These are phyloP conservation scores for Decapterus maruadsi DNA, from an alignment of 2,797 vertebrate species.

Conservation along the genomic window DNA sequence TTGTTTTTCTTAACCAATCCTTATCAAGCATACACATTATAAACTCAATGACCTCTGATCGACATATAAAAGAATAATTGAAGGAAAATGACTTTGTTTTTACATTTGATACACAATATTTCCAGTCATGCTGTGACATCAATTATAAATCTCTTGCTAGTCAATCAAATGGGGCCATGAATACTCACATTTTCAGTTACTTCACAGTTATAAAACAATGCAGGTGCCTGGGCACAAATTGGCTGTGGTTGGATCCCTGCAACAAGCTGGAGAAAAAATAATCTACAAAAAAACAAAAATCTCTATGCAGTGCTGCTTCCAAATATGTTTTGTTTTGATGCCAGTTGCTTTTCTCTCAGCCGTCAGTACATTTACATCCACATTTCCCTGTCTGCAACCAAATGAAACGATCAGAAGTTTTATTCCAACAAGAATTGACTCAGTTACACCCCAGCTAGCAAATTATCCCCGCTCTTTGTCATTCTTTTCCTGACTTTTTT, in stretches of 20 bases:
- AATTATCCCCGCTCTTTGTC: conserved; percentile 24
- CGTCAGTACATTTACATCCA: conserved; percentile 29
- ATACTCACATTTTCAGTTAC: conserved; percentile 44
- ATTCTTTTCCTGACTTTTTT: not conserved
- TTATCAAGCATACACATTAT: not conserved
- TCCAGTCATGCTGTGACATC: not conserved
- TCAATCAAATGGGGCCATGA: conserved; percentile 3
- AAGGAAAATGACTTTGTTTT: not conserved
- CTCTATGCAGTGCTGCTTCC: not conserved
- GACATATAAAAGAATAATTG: not conserved
- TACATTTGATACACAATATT: not conserved
- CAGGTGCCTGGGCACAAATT: conserved; percentile 29
- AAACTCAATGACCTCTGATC: not conserved
- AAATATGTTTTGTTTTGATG: conserved; percentile 16
- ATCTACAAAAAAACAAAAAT: conserved; percentile 12
- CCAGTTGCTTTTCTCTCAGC: conserved; percentile 19
- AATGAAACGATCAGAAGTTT: conserved; percentile 33
- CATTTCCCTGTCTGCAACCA: conserved; percentile 19
- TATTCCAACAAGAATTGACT: conserved; percentile 41
- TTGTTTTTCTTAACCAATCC: not conserved
- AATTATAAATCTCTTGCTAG: conserved; percentile 3
- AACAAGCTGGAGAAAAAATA: not conserved
- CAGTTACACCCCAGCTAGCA: conserved; percentile 36
- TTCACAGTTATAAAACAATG: conserved; percentile 9
- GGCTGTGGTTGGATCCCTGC: conserved; percentile 1